phyloP scores from a whole-genome alignment of 2,888 invertebrate species.

The Acrobasis consociella region DNA sequence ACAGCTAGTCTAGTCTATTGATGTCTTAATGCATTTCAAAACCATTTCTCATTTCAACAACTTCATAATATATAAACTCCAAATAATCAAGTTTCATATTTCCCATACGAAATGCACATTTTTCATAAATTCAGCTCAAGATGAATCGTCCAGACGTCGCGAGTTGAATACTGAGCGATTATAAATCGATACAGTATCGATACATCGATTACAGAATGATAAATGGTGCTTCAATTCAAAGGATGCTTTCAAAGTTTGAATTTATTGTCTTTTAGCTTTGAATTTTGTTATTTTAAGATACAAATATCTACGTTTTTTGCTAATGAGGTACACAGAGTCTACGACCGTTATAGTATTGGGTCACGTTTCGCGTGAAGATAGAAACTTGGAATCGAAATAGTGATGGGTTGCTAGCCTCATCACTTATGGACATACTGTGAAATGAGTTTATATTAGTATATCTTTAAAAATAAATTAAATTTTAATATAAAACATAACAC shows the following conservation, averaged over 20 bases:
- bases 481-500: no score
- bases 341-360: no score
- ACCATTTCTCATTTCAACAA: not conserved
- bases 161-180: constrained; percentile 16
- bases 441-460: no score
- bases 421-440: no score
- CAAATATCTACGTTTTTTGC: no score
- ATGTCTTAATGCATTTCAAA: not conserved
- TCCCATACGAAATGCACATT: constrained; percentile 6
- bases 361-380: no score
- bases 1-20: no score
- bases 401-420: no score
- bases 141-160: constrained; percentile 7
- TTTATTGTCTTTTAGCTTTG: not conserved
- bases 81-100: constrained; percentile 14
- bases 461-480: no score
- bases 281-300: not conserved
- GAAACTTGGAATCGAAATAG: no score
- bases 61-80: not conserved
- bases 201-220: constrained; percentile 17
- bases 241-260: not conserved
- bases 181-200: constrained; percentile 18
- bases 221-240: constrained; percentile 2
- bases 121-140: constrained; percentile 11
- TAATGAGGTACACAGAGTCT: no score